These are phyloP conservation scores for Spicauda simplicius DNA, from an alignment of 2,888 invertebrate species.

Conservation along the genomic window DNA sequence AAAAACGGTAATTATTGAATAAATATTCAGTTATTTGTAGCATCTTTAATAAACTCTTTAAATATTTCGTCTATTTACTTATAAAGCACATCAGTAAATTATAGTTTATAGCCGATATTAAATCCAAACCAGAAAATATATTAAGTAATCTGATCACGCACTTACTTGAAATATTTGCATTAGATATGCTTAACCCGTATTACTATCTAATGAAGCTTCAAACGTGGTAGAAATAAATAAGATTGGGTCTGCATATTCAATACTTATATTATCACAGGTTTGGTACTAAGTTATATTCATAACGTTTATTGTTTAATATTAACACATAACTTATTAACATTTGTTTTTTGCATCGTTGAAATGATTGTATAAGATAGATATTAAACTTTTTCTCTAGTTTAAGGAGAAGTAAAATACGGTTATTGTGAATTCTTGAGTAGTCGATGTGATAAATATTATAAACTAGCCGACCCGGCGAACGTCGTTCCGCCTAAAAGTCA, in stretches of 20 bases:
- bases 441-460: no score
- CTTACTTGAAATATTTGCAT: conserved; percentile 36
- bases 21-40: neutral
- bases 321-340: no score
- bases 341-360: no score
- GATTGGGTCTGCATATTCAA: conserved; percentile 34
- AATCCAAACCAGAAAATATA: conserved; percentile 10
- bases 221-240: conserved; percentile 40
- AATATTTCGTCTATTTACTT: neutral
- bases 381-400: no score
- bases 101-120: conserved; percentile 4
- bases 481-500: no score
- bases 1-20: no score
- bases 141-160: conserved; percentile 24
- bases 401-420: no score
- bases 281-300: neutral
- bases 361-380: no score
- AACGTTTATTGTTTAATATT: neutral
- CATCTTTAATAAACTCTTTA: neutral
- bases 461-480: no score
- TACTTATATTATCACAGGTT: neutral
- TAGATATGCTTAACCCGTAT: conserved; percentile 35
- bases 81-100: conserved; percentile 12
- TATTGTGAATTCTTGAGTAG: no score
- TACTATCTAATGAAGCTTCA: conserved; percentile 39